These are phyloP conservation scores for Ophraella communa DNA, from an alignment of 2,888 invertebrate species.

Conservation along the genomic window DNA sequence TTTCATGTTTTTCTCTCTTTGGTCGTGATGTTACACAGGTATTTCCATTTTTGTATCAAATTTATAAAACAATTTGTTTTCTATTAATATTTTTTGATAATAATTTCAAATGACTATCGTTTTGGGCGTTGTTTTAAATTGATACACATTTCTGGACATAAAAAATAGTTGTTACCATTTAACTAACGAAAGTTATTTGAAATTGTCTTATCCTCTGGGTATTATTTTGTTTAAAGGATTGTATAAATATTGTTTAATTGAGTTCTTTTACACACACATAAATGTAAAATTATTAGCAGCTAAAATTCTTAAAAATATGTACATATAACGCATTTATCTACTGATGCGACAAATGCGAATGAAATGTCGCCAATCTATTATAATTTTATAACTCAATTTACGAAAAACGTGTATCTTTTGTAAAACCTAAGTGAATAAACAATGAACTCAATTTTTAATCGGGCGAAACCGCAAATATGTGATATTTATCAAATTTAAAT, in stretches of 20 bases:
- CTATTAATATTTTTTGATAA: constrained; percentile 13
- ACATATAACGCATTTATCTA: not conserved
- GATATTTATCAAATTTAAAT: too few species aligned
- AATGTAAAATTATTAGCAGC: constrained; percentile 40
- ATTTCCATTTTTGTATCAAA: constrained; percentile 27
- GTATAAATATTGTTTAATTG: constrained; percentile 7
- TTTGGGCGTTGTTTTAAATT: constrained; percentile 18
- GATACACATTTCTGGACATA: not conserved
- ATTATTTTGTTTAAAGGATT: constrained; percentile 48
- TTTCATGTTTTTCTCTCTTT: constrained; percentile 20
- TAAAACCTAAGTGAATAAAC: too few species aligned
- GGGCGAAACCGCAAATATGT: too few species aligned
- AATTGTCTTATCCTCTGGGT: constrained; percentile 42
- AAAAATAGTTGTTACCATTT: constrained; percentile 37
- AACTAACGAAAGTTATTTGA: constrained; percentile 43
- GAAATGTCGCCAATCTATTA: not conserved
- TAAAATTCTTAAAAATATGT: constrained; percentile 9
- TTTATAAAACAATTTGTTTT: constrained; percentile 12
- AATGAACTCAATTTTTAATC: too few species aligned
- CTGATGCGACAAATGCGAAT: not conserved
- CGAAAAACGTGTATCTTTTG: not conserved
- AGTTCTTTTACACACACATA: constrained; percentile 16
- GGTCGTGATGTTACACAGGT: constrained; percentile 12
- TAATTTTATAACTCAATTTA: not conserved
- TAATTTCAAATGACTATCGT: constrained; percentile 39